phyloP scores from a whole-genome alignment of 2,113 vertebrate species.

The Thamnophis sirtalis region DNA sequence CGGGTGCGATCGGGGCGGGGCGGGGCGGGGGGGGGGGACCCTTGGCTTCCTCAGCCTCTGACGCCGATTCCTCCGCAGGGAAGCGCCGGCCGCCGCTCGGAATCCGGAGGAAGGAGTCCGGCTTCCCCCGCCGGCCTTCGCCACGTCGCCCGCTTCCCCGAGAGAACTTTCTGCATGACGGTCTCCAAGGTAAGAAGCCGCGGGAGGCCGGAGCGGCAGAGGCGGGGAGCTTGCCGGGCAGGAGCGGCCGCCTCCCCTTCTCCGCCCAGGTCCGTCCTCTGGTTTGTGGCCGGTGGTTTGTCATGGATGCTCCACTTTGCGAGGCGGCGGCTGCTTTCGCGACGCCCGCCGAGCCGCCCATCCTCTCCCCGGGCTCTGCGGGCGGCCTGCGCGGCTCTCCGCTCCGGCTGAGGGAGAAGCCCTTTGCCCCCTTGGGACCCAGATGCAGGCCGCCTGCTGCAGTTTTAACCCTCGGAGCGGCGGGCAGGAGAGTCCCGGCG shows the following conservation, averaged over 20 bases:
- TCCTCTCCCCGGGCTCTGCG: not conserved
- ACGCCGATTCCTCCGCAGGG: constrained; percentile 70
- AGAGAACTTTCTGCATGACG: constrained; percentile 83
- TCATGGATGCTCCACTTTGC: not conserved
- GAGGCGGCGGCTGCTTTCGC: not conserved
- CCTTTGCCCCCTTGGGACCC: not conserved
- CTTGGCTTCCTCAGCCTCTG: constrained; percentile 62
- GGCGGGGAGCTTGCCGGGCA: accelerated
- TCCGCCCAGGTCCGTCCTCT: accelerated
- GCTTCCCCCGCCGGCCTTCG: not conserved
- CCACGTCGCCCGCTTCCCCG: constrained; percentile 21
- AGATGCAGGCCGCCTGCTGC: constrained; percentile 25
- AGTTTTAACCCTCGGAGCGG: constrained; percentile 41
- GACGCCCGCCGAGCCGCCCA: not conserved
- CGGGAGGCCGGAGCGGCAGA: not conserved
- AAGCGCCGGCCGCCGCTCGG: not conserved
- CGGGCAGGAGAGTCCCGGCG: not conserved
- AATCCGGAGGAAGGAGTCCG: not conserved
- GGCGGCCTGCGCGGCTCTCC: not conserved
- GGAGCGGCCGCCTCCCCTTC: too few species aligned
- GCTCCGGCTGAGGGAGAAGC: not conserved
- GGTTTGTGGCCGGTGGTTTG: not conserved
- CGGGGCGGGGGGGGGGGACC: constrained; percentile 50
- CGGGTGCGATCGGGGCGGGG: not conserved
- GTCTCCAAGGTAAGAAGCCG: constrained; percentile 84